A percentile compares a stretch with the other conserved stretches of the same genome.
Conservation (phyloP, 2,113 vertebrate genomes). For the human (Homo sapiens) region DNA sequence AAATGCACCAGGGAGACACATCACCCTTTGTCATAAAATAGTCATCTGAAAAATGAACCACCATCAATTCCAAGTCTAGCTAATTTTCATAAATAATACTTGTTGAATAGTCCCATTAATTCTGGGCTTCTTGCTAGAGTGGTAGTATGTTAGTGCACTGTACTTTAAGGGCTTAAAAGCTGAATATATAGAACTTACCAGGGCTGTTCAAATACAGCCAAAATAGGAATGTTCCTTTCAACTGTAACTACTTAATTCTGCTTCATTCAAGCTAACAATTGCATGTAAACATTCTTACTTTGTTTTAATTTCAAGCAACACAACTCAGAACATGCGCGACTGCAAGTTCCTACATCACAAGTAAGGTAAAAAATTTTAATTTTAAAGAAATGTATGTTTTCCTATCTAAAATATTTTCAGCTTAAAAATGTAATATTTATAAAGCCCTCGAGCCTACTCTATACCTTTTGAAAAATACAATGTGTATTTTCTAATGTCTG, state of each 20-base stretch:
- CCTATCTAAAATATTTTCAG: conserved; percentile 14
- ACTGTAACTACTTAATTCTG: conserved; percentile 8
- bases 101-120: not conserved
- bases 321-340: conserved; percentile 81
- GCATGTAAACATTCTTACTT: conserved; percentile 49
- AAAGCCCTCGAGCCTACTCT: not conserved
- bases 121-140: not conserved
- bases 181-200: conserved; percentile 14
- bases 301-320: conserved; percentile 80
- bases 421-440: conserved; percentile 32
- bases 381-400: conserved; percentile 37
- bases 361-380: conserved; percentile 81
- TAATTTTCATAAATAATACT: conserved; percentile 41
- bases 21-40: conserved; percentile 41
- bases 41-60: conserved; percentile 8
- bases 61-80: not conserved
- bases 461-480: conserved; percentile 1
- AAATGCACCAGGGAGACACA: conserved; percentile 62
- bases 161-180: conserved; percentile 42
- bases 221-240: conserved; percentile 34
- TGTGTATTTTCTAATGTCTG: conserved; percentile 27
- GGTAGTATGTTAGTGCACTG: not conserved
- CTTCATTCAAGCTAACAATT: conserved; percentile 3
- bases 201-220: not conserved
- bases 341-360: conserved; percentile 84